A percentile compares a stretch with the other conserved stretches of the same genome.
Evolutionary conservation across 2,888 invertebrate species (phyloP).

Genomic region (Mycalesis mineus): DNA sequence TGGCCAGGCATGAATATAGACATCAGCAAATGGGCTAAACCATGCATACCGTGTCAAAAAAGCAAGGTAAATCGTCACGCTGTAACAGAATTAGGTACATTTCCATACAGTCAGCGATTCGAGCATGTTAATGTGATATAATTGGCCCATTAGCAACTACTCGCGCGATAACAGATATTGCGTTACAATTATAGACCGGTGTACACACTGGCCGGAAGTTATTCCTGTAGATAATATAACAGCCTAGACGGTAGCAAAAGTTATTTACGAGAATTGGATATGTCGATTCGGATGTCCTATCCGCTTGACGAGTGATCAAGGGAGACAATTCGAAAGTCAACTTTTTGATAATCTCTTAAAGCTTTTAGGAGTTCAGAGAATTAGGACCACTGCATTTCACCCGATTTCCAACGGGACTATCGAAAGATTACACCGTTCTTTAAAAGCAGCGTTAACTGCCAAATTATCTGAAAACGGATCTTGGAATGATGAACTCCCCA

Average conservation of each 20-base stretch:
- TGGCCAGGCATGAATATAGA: slow-evolving; percentile 30
- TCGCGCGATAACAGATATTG: slow-evolving; percentile 25
- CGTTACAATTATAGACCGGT: too few relatives aligned
- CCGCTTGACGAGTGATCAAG: slow-evolving; percentile 29
- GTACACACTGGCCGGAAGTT: slow-evolving; percentile 36
- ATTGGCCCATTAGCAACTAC: slow-evolving; percentile 25
- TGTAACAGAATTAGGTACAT: slow-evolving; percentile 14
- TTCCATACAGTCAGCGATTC: slow-evolving; percentile 21
- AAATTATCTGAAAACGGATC: too few relatives aligned
- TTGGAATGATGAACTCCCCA: too few relatives aligned
- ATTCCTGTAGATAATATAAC: too few relatives aligned
- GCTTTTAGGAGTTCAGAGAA: neutral
- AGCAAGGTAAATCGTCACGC: slow-evolving; percentile 24
- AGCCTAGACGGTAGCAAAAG: too few relatives aligned
- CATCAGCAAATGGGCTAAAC: slow-evolving; percentile 19
- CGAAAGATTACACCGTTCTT: slow-evolving; percentile 29
- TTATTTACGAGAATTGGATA: too few relatives aligned
- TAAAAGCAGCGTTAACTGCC: slow-evolving; percentile 29
- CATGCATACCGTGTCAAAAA: slow-evolving; percentile 24
- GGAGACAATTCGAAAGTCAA: slow-evolving; percentile 28
- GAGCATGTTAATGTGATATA: slow-evolving; percentile 32
- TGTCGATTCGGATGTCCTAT: slow-evolving; percentile 28
- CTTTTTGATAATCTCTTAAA: slow-evolving; percentile 14
- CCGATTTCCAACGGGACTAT: slow-evolving; percentile 25
- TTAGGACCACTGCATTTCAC: slow-evolving; percentile 5